Percentiles rank a stretch among this genome's conserved stretches.
Conservation (phyloP, 1,140 invertebrate genomes). For the Drosophila jambulina region DNA sequence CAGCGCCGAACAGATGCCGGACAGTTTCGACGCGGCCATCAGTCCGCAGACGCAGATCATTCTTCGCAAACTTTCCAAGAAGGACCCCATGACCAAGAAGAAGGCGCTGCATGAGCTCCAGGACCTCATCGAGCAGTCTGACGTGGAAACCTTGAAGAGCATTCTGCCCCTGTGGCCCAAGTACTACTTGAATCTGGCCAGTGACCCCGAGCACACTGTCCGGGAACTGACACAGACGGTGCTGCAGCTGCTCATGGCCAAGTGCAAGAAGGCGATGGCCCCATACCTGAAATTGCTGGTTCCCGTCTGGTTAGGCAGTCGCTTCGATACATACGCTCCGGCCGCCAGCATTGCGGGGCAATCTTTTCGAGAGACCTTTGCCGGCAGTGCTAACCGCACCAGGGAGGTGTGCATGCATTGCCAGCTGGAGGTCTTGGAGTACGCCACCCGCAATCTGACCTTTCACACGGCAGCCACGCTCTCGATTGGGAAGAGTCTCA, state of each 20-base stretch:
- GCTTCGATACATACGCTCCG: slow-evolving; percentile 93
- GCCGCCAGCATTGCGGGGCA: slow-evolving; percentile 90
- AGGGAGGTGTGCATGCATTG: slow-evolving; percentile 91
- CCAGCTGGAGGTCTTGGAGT: slow-evolving; percentile 91
- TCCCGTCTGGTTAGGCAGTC: slow-evolving; percentile 91
- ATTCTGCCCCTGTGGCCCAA: slow-evolving; percentile 92
- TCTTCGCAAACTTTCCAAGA: slow-evolving; percentile 93
- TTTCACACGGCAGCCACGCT: slow-evolving; percentile 88
- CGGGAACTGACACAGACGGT: slow-evolving; percentile 90
- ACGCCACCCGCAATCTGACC: slow-evolving; percentile 90
- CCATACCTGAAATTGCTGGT: slow-evolving; percentile 91
- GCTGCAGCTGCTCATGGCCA: slow-evolving; percentile 89
- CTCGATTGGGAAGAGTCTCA: slow-evolving; percentile 72
- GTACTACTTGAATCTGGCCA: slow-evolving; percentile 90
- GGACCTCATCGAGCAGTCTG: slow-evolving; percentile 88
- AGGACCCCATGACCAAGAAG: slow-evolving; percentile 93
- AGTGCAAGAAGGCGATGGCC: slow-evolving; percentile 91
- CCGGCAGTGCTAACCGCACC: slow-evolving; percentile 87
- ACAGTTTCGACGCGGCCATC: slow-evolving; percentile 87
- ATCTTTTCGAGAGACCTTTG: slow-evolving; percentile 91
- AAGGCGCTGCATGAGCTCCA: slow-evolving; percentile 94
- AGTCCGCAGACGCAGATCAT: slow-evolving; percentile 88
- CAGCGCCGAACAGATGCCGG: slow-evolving; percentile 84
- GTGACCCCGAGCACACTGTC: slow-evolving; percentile 92
- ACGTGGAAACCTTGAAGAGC: slow-evolving; percentile 87